These are phyloP conservation scores for Crocidura indochinensis DNA, from an alignment of 2,797 vertebrate species.

Conservation along the genomic window DNA sequence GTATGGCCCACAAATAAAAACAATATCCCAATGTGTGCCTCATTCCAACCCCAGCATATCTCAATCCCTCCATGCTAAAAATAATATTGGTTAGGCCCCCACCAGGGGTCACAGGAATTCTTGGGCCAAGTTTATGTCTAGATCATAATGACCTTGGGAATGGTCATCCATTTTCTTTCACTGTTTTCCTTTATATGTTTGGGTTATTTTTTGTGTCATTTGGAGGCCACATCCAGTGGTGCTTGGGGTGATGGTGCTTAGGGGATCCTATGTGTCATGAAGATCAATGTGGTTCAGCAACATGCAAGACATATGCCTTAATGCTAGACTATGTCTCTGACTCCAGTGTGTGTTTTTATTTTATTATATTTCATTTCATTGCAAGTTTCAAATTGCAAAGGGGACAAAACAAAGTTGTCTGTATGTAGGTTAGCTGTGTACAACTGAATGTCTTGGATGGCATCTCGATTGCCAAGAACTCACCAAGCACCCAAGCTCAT, in stretches of 20 bases:
- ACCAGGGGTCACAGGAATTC: background rate
- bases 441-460: no score
- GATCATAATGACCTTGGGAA: background rate
- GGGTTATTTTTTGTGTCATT: background rate
- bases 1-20: no score
- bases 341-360: background rate
- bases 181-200: background rate
- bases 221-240: background rate
- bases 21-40: no score
- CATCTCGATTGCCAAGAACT: background rate
- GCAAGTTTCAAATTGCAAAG: background rate
- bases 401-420: background rate
- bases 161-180: background rate
- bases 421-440: background rate
- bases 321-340: no score
- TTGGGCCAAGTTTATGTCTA: conserved; percentile 35
- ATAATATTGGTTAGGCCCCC: no score
- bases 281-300: no score
- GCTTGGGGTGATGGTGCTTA: no score
- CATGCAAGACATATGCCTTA: no score
- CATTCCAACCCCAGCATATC: no score
- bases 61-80: no score
- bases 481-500: background rate
- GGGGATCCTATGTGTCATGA: no score
- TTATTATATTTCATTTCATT: background rate